phyloP scores from a whole-genome alignment of 2,113 vertebrate species.

The Microtus montanus region DNA sequence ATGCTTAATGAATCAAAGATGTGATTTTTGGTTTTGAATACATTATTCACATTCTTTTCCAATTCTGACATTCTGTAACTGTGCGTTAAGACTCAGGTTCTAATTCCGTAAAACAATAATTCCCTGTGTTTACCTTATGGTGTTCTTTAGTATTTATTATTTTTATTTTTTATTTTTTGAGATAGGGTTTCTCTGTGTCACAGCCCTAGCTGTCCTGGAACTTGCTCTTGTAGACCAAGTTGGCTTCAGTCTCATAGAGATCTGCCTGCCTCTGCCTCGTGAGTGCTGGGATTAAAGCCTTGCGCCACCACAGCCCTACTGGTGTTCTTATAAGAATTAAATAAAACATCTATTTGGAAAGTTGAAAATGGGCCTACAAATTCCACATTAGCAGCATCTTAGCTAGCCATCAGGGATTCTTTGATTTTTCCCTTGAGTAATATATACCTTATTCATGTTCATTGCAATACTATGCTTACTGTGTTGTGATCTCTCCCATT shows the following conservation, averaged over 20 bases:
- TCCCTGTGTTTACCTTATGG: not conserved
- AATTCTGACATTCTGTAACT: constrained; percentile 46
- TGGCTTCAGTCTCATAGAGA: too few relatives aligned
- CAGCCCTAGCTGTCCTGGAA: too few relatives aligned
- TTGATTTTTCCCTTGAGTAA: not conserved
- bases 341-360: constrained; percentile 33
- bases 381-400: constrained; percentile 21
- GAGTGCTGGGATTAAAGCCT: too few relatives aligned
- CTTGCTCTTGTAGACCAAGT: too few relatives aligned
- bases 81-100: constrained; percentile 1
- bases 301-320: not conserved
- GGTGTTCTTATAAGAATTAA: constrained; percentile 12
- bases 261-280: too few relatives aligned
- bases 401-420: not conserved
- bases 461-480: not conserved
- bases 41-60: not conserved
- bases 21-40: constrained; percentile 20
- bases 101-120: constrained; percentile 38
- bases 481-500: constrained; percentile 4
- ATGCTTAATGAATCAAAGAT: not conserved
- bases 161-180: too few relatives aligned
- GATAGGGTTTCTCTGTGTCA: too few relatives aligned
- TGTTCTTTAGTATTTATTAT: not conserved
- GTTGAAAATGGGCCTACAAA: constrained; percentile 19
- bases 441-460: not conserved